Conservation (phyloP, 2,888 invertebrate genomes). For the Drymonia ruficornis region DNA sequence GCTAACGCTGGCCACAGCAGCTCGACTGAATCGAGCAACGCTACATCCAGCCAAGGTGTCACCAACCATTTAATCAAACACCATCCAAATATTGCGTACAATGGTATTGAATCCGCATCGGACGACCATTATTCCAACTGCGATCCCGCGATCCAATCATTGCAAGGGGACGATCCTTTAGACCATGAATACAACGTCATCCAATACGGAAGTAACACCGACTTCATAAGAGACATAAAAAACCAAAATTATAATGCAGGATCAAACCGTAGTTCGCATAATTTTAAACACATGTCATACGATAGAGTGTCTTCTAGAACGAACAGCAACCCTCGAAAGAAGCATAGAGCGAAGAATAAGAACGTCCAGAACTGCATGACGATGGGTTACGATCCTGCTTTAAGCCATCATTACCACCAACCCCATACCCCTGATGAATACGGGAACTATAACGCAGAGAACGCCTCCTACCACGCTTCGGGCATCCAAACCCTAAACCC, state of each 20-base stretch:
- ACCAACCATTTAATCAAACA: slow-evolving; percentile 82
- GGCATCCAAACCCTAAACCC: slow-evolving; percentile 81
- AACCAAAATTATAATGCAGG: slow-evolving; percentile 83
- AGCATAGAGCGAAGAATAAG: slow-evolving; percentile 79
- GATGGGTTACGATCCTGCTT: slow-evolving; percentile 84
- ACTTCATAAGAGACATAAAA: slow-evolving; percentile 79
- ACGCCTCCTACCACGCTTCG: slow-evolving; percentile 80
- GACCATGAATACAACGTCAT: slow-evolving; percentile 83
- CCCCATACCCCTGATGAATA: slow-evolving; percentile 81
- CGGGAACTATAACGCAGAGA: slow-evolving; percentile 77
- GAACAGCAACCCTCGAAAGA: slow-evolving; percentile 80
- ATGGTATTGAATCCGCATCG: slow-evolving; percentile 79
- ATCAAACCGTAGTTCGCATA: slow-evolving; percentile 79
- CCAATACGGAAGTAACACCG: slow-evolving; percentile 79
- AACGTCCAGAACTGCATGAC: slow-evolving; percentile 85
- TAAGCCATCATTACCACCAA: slow-evolving; percentile 80
- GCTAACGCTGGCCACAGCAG: slow-evolving; percentile 82
- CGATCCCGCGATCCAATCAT: slow-evolving; percentile 78
- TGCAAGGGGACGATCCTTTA: slow-evolving; percentile 78
- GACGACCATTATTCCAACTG: slow-evolving; percentile 83
- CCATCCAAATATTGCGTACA: slow-evolving; percentile 75
- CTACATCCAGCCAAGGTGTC: slow-evolving; percentile 79
- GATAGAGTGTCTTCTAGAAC: slow-evolving; percentile 80
- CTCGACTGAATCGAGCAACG: slow-evolving; percentile 81
- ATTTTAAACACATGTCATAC: slow-evolving; percentile 82